Evolutionary conservation across 2,888 invertebrate genomes (phyloP), one percentile per base, ranked within the genome.

Genomic region (Apotomis betuletana): DNA sequence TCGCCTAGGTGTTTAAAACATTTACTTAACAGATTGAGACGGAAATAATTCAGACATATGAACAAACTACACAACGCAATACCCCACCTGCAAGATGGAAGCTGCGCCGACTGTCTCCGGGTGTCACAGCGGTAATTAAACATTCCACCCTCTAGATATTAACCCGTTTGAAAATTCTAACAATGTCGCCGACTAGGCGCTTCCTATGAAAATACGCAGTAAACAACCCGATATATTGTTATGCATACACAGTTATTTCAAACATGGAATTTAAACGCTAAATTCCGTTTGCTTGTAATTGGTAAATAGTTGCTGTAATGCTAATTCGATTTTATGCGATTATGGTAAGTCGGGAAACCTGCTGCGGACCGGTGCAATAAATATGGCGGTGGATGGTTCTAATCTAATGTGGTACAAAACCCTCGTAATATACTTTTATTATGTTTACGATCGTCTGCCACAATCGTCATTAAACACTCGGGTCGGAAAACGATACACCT

Each of bases 121-220:
- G 86, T 86, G 87, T 87, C 87, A 85, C 83, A 84, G 83, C 85
- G 84, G 87, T 91, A 89, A 91, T 90, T 73, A 69, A 69, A 73
- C 73, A 73, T 73, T 73, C 73, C 73, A 58, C 77, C 74, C 85
- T 86, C 84, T 82, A 87, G 84, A 88, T 89, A 88, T 88, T 87
- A 89, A 88, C 87, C 85, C 85, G 86, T 87, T 86, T 85, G 88
- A 90, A 91, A 90, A 90, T 89, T 87, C 87, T 83, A 90, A 90
- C 88, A 87, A 90, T 90, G 89, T 87, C 84, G 84, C 84, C 79
- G 80, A 81, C 81, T 84, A 85, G 83, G 78, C 79, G 81, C 81
- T 82, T 82, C 81, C 84, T 85, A 84, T 85, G 85, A 85, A 84
- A 87, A 86, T 80, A 79, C 77, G 77, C 75, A 76, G 74, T 77